Percentiles rank a stretch among this genome's conserved stretches.
Conservation (phyloP, 1,140 invertebrate species). For the Mesaphorura yosii region DNA sequence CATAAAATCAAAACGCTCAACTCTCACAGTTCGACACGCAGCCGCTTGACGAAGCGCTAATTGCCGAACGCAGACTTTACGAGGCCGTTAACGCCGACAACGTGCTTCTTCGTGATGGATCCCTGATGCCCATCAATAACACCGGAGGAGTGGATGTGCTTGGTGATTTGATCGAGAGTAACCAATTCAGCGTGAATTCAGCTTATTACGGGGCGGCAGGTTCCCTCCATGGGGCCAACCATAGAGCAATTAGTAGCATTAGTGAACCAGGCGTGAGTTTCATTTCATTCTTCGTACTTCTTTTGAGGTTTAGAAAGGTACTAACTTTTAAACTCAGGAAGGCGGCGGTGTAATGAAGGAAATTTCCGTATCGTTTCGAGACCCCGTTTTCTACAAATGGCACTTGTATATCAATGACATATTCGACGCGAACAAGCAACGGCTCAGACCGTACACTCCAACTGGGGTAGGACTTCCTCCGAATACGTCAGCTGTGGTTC, state of each 20-base stretch:
- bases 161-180: conserved; percentile 1
- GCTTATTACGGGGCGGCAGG: neutral
- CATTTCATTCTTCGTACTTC: no score
- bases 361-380: conserved; percentile 41
- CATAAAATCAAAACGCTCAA: neutral
- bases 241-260: conserved; percentile 51
- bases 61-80: conserved; percentile 59
- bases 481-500: neutral
- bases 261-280: conserved; percentile 44
- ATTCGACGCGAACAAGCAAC: conserved; percentile 49
- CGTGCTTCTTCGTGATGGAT: conserved; percentile 34
- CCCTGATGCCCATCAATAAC: neutral
- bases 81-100: conserved; percentile 58
- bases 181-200: conserved; percentile 1
- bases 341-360: conserved; percentile 33
- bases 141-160: neutral
- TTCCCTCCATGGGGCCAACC: neutral
- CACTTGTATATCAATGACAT: conserved; percentile 66
- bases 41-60: conserved; percentile 22
- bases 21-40: neutral
- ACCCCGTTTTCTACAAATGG: conserved; percentile 74
- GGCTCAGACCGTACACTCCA: neutral
- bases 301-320: conserved; percentile 33
- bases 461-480: neutral
- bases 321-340: neutral